Conservation (phyloP, 1,140 invertebrate species). For the Odontomachus brunneus region DNA sequence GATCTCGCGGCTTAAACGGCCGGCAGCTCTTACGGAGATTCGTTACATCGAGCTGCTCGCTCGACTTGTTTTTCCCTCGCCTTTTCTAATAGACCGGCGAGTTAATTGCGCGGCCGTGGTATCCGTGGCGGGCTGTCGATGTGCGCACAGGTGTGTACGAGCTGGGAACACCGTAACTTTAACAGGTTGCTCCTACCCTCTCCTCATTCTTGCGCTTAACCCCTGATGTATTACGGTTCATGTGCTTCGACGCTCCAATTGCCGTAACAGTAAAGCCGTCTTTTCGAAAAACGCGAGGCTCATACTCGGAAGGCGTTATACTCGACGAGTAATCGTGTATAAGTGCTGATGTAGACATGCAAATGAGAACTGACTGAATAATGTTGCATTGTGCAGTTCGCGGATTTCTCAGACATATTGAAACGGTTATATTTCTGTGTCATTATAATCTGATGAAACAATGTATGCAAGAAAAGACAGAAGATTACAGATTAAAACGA, state of each 20-base stretch:
- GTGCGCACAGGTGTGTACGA: background rate
- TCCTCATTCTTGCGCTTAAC: conserved; percentile 41
- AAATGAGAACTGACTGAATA: too few species aligned
- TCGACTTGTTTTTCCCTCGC: conserved; percentile 16
- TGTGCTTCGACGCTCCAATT: conserved; percentile 51
- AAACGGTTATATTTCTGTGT: too few species aligned
- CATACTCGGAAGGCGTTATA: too few species aligned
- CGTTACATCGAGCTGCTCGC: background rate
- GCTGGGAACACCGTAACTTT: conserved; percentile 27
- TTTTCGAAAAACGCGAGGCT: conserved; percentile 11
- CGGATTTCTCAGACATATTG: too few species aligned
- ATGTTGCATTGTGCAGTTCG: too few species aligned
- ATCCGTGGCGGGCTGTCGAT: conserved; percentile 3
- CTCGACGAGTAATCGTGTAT: too few species aligned
- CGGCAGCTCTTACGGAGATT: background rate
- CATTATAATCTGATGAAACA: too few species aligned
- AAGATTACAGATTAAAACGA: too few species aligned
- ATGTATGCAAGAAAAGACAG: too few species aligned
- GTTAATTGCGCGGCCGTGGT: conserved; percentile 40
- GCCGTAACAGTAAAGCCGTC: conserved; percentile 49
- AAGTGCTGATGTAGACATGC: too few species aligned
- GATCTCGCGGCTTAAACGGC: background rate
- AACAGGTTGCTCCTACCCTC: conserved; percentile 38
- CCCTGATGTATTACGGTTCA: conserved; percentile 48
- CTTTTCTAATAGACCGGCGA: conserved; percentile 36